Percentiles rank a stretch among this genome's conserved stretches.
Conservation (phyloP, 2,888 invertebrate genomes). For the Blomia tropicalis region DNA sequence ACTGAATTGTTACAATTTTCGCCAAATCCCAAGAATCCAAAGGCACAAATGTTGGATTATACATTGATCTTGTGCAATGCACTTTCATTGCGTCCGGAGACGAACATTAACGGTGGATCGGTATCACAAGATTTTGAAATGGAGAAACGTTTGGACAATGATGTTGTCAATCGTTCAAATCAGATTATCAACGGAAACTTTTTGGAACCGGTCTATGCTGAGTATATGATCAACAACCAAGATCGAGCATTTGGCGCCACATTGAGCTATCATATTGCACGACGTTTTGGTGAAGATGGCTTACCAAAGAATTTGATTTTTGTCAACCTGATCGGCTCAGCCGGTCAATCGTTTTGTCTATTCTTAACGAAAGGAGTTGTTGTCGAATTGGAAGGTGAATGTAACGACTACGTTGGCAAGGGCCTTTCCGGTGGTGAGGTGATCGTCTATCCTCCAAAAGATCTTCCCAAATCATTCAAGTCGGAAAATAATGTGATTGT, state of each 20-base stretch:
- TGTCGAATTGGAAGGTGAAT: conserved; percentile 82
- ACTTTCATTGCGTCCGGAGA: conserved; percentile 67
- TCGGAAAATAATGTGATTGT: conserved; percentile 90
- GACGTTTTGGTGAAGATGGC: conserved; percentile 70
- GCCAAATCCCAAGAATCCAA: conserved; percentile 51
- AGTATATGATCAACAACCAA: conserved; percentile 59
- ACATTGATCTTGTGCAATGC: conserved; percentile 73
- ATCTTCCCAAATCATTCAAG: conserved; percentile 53
- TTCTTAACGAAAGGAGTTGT: conserved; percentile 79
- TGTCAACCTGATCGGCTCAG: conserved; percentile 71
- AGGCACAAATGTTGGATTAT: conserved; percentile 70
- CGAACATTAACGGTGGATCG: conserved; percentile 76
- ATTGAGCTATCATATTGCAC: conserved; percentile 82
- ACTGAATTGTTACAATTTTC: conserved; percentile 68
- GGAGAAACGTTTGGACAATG: conserved; percentile 58
- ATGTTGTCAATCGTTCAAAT: conserved; percentile 37
- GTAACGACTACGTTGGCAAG: conserved; percentile 95
- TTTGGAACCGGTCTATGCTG: not conserved
- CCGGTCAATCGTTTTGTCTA: conserved; percentile 97
- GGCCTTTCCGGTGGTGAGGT: conserved; percentile 88
- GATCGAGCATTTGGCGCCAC: conserved; percentile 85
- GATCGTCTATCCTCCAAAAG: conserved; percentile 75
- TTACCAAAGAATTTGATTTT: conserved; percentile 57
- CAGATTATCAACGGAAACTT: conserved; percentile 15
- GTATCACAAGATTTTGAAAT: conserved; percentile 48